Evolutionary conservation across 2,888 invertebrate species (phyloP).

Genomic region (Anoplius nigerrimus): DNA sequence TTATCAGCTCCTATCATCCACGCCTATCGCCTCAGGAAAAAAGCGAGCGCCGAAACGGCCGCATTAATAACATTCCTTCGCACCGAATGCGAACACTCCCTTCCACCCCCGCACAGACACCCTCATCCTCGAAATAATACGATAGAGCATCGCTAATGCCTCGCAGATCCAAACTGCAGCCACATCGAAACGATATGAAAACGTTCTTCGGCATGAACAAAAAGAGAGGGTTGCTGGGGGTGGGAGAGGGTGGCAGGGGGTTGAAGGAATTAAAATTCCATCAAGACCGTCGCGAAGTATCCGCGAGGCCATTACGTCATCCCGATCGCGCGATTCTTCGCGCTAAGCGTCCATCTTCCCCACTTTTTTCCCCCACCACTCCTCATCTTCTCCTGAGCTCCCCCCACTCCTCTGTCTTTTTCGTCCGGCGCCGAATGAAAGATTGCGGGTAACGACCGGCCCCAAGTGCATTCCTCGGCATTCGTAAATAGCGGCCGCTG

Average conservation of each 20-base stretch:
- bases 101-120: no score
- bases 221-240: no score
- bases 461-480: constrained; percentile 36
- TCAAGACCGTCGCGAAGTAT: constrained; percentile 13
- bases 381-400: not conserved
- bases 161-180: constrained; percentile 9
- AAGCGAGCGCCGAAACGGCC: no score
- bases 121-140: not conserved
- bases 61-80: no score
- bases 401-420: not conserved
- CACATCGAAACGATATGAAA: not conserved
- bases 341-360: not conserved
- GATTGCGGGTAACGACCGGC: constrained; percentile 54
- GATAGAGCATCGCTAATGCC: not conserved
- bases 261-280: constrained; percentile 30
- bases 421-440: constrained; percentile 11
- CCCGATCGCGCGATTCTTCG: constrained; percentile 22
- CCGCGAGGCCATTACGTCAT: constrained; percentile 14
- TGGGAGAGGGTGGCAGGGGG: not conserved
- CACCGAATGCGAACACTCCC: no score
- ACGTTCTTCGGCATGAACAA: no score
- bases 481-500: constrained; percentile 49
- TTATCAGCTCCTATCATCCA: no score
- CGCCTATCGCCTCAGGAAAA: no score
- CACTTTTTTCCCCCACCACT: not conserved